Evolutionary conservation across 2,888 invertebrate species (phyloP), one percentile per base, ranked within the genome.

Genomic region (Idaea straminata): DNA sequence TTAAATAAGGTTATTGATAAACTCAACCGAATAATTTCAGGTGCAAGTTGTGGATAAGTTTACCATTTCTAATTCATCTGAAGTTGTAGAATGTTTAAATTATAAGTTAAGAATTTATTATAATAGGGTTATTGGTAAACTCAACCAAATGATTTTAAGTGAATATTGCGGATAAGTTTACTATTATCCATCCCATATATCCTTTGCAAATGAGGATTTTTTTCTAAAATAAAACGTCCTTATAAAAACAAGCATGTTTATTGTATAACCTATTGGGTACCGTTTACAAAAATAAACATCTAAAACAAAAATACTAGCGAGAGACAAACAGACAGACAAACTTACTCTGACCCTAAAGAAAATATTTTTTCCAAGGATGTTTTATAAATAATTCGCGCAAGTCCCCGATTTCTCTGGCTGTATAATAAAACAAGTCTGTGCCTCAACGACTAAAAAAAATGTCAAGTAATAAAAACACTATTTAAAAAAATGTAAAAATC

Each of bases 281-380:
- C 75, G 34, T 77, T 75, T 88, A 89, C 75, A 91, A 90, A 90
- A 91, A 91, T 92, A 91, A 92, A 91, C 88, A 88, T 90, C 88
- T 90, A 86, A 79, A 89, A 90, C 91, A 89, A 90, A 89, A 70
- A 71, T 65, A 68, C 63, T 68, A 63, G 58, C 38, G 61, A 16
- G 64, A 64, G 57, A 59, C 59, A 71, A 70, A 70, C 70, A 68
- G 64, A 65, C 36, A 70, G 63, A 67, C 63, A 68, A 64, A 66
- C 34, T 15, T 58, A 59, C 59, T 74, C 74, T 72, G 69, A 70
- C 73, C 72, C 67, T 35, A 65, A 36, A 65, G 57, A 34, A 47
- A 67, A 47, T 47, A 47, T 47, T 47, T 47, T 47, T 47, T 25
- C 25, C 47, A 47, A 10, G 10, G 47, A 47, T 47, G 7, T 47